Percentiles rank a stretch among this genome's conserved stretches.
phyloP scores from a whole-genome alignment of 2,888 invertebrate genomes.

The Amiota mariae region DNA sequence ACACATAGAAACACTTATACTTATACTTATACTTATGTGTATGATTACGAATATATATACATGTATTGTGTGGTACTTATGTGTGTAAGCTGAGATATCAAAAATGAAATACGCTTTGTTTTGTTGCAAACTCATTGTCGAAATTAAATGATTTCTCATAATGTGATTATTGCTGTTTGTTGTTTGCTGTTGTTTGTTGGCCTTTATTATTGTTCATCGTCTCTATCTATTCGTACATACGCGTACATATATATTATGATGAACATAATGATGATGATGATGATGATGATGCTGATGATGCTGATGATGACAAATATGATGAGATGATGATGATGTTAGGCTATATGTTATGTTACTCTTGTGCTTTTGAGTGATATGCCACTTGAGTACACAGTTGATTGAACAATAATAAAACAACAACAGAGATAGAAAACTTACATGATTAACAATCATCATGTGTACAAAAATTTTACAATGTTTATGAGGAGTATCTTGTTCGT shows the following conservation, averaged over 20 bases:
- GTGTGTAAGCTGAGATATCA: not conserved
- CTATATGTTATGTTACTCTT: not conserved
- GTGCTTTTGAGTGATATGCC: conserved; percentile 20
- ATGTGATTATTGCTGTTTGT: conserved; percentile 19
- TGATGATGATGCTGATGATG: not conserved
- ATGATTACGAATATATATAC: not conserved
- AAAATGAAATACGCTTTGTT: conserved; percentile 6
- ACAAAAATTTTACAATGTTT: conserved; percentile 5
- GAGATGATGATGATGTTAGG: not conserved
- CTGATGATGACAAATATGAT: conserved; percentile 6
- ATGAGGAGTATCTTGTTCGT: not conserved
- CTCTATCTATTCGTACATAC: too few relatives aligned
- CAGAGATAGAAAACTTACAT: not conserved
- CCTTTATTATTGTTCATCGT: conserved; percentile 12
- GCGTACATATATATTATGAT: not conserved
- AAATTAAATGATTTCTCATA: conserved; percentile 21
- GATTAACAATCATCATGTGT: conserved; percentile 22
- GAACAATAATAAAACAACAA: conserved; percentile 1
- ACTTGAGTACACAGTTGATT: conserved; percentile 24
- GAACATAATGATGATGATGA: not conserved
- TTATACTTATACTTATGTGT: not conserved
- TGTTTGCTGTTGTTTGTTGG: conserved; percentile 5
- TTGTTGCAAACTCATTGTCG: conserved; percentile 5
- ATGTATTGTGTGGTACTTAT: not conserved
- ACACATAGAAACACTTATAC: not conserved